Percentiles rank a stretch among this genome's conserved stretches.
Evolutionary conservation across 2,888 invertebrate genomes (phyloP).

Genomic region (Calameuta idolon): DNA sequence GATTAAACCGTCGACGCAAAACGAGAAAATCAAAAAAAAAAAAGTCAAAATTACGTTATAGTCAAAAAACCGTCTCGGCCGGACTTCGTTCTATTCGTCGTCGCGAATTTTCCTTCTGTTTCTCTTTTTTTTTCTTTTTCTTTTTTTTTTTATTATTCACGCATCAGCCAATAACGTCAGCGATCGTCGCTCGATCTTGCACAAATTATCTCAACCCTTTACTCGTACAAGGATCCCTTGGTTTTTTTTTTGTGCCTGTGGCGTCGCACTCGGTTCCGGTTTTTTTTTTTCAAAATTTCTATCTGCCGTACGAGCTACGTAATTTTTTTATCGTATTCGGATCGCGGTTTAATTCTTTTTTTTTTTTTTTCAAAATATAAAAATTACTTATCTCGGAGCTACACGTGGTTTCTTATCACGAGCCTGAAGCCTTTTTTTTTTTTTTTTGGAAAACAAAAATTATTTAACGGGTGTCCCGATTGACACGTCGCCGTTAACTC

Average conservation of each 20-base stretch:
- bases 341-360: too few relatives aligned
- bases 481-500: not conserved
- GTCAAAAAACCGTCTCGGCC: slow-evolving; percentile 3
- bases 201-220: not conserved
- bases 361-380: too few relatives aligned
- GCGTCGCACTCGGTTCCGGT: not conserved
- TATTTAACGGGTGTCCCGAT: not conserved
- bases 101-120: slow-evolving; percentile 6
- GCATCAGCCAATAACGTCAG: not conserved
- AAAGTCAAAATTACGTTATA: not conserved
- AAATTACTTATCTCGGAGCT: too few relatives aligned
- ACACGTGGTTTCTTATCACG: not conserved
- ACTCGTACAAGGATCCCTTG: not conserved
- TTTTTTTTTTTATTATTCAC: slow-evolving; percentile 10
- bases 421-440: not conserved
- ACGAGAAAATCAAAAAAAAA: not conserved
- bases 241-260: not conserved
- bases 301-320: not conserved
- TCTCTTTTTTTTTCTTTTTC: slow-evolving; percentile 1
- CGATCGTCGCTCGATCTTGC: not conserved
- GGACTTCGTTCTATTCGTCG: not conserved
- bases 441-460: not conserved
- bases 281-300: not conserved
- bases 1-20: not conserved
- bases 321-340: not conserved